Evolutionary conservation across 2,888 invertebrate genomes (phyloP), one percentile per base, ranked within the genome.

Genomic region (Teinopalpus imperialis): DNA sequence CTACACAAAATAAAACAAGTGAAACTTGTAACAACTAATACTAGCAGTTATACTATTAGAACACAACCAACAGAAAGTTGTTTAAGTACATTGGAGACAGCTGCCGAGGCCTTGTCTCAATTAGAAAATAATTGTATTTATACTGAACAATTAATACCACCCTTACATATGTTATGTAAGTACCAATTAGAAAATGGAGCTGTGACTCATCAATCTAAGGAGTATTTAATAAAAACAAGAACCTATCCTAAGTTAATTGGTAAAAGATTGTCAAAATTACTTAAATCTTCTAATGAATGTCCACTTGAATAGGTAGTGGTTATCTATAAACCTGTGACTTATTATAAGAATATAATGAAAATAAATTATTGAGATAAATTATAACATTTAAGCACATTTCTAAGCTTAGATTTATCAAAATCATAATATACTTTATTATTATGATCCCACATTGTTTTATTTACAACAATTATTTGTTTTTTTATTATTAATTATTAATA

Each of bases 31-130:
- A 91, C 92, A 6, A 91, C 90, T 39, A 91, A 90, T 49, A 91
- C 90, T 26, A 98, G 98, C 74, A 93, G 94, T 72, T 98, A 98
- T 74, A 95, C 97, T 43, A 97, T 98, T 60, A 91, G 98, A 54
- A 98, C 97, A 2, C 98, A 98, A 70, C 98, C 98, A 1, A 95
- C 96, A 2, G 96, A 97, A 74, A 94, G 94, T 14, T 97, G 97
- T 65, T 87, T 98, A 8, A 98, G 97, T 43, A 98, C 98, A 0
- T 81, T 98, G 24, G 97, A 97, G 82, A 94, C 95, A 29, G 97
- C 94, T 4, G 95, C 95, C 0, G 89, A 94, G 66, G 94, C 95
- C 2, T 83, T 98, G 43, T 90, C 94, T 0, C 90, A 94, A 51
- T 74, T 98, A 43, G 98, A 98, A 85, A 83, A 90, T 12, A 89